Percentiles rank a stretch among this genome's conserved stretches.
phyloP scores from a whole-genome alignment of 2,113 vertebrate species.

The Oreochromis aureus region DNA sequence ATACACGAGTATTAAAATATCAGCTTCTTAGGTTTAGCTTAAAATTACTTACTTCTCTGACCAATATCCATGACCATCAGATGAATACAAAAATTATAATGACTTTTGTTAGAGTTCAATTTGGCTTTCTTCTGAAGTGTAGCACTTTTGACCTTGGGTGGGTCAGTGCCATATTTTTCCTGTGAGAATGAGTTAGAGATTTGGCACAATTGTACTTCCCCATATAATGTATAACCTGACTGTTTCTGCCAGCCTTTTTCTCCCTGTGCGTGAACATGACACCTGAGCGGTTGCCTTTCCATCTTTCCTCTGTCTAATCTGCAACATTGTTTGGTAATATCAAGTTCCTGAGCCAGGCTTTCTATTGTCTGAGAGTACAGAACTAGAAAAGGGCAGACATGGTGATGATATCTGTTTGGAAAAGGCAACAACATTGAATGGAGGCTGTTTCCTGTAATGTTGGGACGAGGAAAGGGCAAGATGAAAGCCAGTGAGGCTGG shows the following conservation, averaged over 20 bases:
- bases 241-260: not conserved
- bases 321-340: slow-evolving; percentile 8
- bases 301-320: not conserved
- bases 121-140: not conserved
- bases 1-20: not conserved
- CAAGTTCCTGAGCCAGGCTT: not conserved
- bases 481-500: not conserved
- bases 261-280: not conserved
- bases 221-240: not conserved
- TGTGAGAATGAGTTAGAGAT: not conserved
- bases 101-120: not conserved
- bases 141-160: not conserved
- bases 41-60: not conserved
- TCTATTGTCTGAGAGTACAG: not conserved
- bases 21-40: not conserved
- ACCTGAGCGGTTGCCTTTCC: not conserved
- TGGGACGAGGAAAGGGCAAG: not conserved
- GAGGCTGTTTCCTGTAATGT: not conserved
- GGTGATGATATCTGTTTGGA: not conserved
- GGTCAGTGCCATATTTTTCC: not conserved
- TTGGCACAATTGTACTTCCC: not conserved
- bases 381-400: not conserved
- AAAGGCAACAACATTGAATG: not conserved
- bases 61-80: not conserved
- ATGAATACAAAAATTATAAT: not conserved